Conservation (phyloP, 1,140 invertebrate species). For the Neuroterus valhalla region DNA sequence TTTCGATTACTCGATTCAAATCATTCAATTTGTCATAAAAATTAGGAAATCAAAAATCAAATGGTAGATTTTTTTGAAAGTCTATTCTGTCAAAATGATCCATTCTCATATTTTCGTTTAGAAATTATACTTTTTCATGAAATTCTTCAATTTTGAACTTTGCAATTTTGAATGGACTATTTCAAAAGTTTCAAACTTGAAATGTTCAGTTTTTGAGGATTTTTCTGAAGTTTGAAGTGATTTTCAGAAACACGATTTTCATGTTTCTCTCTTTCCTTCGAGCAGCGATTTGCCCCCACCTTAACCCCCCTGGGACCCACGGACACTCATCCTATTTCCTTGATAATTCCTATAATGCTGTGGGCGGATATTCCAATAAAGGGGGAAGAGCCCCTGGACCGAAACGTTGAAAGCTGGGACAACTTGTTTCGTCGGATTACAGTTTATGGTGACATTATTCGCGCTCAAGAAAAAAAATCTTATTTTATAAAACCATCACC, state of each 20-base stretch:
- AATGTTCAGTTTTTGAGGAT: too few relatives aligned
- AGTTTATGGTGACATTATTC: conserved; percentile 57
- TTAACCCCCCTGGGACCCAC: conserved; percentile 55
- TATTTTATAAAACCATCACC: not conserved
- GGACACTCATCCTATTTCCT: conserved; percentile 72
- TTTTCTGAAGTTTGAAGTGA: too few relatives aligned
- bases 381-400: conserved; percentile 66
- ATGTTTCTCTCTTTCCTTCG: conserved; percentile 45
- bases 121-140: too few relatives aligned
- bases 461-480: not conserved
- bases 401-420: conserved; percentile 62
- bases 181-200: too few relatives aligned
- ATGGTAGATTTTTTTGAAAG: too few relatives aligned
- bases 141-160: too few relatives aligned
- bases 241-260: conserved; percentile 33
- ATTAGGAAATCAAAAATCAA: too few relatives aligned
- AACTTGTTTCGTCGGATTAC: conserved; percentile 66
- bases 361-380: conserved; percentile 76
- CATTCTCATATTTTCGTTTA: too few relatives aligned
- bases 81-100: too few relatives aligned
- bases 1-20: too few relatives aligned
- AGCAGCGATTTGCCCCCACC: conserved; percentile 38
- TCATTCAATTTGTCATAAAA: too few relatives aligned
- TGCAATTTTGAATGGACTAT: too few relatives aligned
- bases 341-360: conserved; percentile 75